These are phyloP conservation scores for Aporophyla lueneburgensis DNA, from an alignment of 2,888 invertebrate species.

Conservation along the genomic window DNA sequence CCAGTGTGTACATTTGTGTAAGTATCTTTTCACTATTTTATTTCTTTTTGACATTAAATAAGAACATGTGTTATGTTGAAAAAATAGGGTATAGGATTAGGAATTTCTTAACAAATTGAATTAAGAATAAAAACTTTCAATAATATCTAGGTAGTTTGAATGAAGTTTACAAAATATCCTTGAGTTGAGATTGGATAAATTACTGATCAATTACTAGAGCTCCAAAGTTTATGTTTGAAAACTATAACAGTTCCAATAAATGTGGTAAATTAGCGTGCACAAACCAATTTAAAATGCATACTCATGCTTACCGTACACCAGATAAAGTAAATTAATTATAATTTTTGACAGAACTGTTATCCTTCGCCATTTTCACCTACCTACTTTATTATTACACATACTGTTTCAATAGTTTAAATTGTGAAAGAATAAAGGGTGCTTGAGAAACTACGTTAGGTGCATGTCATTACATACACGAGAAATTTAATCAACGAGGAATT, in stretches of 20 bases:
- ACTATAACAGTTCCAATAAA: slow-evolving; percentile 11
- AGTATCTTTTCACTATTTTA: neutral
- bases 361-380: slow-evolving; percentile 81
- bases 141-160: neutral
- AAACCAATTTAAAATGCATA: slow-evolving; percentile 46
- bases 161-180: slow-evolving; percentile 47
- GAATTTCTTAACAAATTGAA: neutral
- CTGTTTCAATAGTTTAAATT: slow-evolving; percentile 11
- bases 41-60: neutral
- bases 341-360: slow-evolving; percentile 75
- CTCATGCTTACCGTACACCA: slow-evolving; percentile 60
- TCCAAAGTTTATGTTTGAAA: slow-evolving; percentile 16
- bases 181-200: slow-evolving; percentile 42
- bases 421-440: neutral
- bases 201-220: slow-evolving; percentile 2
- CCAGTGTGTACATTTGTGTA: neutral
- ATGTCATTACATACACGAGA: slow-evolving; percentile 2
- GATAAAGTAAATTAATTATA: slow-evolving; percentile 69
- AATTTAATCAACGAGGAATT: slow-evolving; percentile 36
- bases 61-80: neutral
- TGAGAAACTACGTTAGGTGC: neutral
- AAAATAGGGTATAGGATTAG: neutral
- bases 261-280: slow-evolving; percentile 18
- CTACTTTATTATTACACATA: slow-evolving; percentile 62
- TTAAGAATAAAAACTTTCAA: neutral